Percentiles rank a stretch among this genome's conserved stretches.
These are phyloP conservation scores for Heterodera filipjevi DNA, from an alignment of 2,888 invertebrate species.

Conservation along the genomic window DNA sequence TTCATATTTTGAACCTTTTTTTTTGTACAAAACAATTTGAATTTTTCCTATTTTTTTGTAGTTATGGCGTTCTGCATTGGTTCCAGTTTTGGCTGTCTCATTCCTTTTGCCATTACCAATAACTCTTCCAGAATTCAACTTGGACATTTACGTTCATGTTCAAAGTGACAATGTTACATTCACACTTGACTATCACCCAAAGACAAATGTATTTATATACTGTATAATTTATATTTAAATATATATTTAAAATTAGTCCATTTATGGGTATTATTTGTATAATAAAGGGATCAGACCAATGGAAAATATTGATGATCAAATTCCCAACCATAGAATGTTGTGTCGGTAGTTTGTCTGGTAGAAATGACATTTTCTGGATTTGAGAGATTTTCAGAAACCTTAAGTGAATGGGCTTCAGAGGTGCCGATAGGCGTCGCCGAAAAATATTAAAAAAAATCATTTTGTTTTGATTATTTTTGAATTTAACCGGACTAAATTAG, in stretches of 20 bases:
- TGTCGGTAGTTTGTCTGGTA: no score
- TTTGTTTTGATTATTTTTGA: no score
- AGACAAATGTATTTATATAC: neutral
- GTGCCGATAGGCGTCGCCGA: no score
- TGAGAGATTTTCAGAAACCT: no score
- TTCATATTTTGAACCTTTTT: neutral
- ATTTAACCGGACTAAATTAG: no score
- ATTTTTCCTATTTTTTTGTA: neutral
- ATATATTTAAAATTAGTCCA: neutral
- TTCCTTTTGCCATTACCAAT: neutral
- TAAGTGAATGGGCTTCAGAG: no score
- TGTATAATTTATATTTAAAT: neutral
- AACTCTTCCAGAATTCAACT: neutral
- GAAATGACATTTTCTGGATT: no score
- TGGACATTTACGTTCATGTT: neutral
- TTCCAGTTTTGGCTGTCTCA: neutral
- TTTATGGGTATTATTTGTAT: neutral
- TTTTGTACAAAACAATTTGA: neutral
- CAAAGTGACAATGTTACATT: constrained; percentile 10
- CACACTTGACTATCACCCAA: neutral
- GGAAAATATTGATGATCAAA: no score
- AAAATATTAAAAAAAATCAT: no score
- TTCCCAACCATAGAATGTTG: no score
- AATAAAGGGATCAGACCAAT: no score
- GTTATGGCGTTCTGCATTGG: neutral